Percentiles rank a stretch among this genome's conserved stretches.
These are phyloP conservation scores for Teleiodes luculella DNA, from an alignment of 2,888 invertebrate species.

Conservation along the genomic window DNA sequence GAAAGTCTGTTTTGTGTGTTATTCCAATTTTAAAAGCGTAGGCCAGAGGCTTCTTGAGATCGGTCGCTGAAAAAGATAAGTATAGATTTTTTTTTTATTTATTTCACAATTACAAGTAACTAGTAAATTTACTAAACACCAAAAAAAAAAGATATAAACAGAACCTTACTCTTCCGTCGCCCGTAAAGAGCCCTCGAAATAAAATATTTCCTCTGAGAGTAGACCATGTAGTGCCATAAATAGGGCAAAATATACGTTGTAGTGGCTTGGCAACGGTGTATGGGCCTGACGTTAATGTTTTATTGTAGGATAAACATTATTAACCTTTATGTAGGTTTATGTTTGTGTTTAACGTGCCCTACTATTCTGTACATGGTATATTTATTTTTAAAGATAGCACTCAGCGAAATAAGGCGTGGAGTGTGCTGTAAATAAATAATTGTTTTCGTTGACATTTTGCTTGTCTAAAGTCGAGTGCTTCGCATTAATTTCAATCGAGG, in stretches of 20 bases:
- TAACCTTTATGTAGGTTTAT: constrained; percentile 51
- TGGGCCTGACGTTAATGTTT: constrained; percentile 53
- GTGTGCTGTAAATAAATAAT: constrained; percentile 7
- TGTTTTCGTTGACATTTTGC: background rate
- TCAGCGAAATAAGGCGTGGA: background rate
- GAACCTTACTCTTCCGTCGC: background rate
- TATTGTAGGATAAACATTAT: constrained; percentile 53
- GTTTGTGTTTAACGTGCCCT: constrained; percentile 39
- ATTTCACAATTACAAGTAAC: too few species aligned
- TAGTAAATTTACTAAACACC: too few species aligned
- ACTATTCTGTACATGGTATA: background rate
- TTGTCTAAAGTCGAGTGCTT: background rate
- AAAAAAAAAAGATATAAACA: too few species aligned
- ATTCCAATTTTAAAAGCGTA: too few species aligned
- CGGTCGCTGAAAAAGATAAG: too few species aligned
- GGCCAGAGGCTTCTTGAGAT: too few species aligned
- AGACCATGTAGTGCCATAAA: constrained; percentile 32
- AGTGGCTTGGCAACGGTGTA: constrained; percentile 30
- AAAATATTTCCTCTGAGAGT: constrained; percentile 17
- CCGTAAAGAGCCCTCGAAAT: constrained; percentile 13
- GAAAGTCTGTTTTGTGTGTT: too few species aligned
- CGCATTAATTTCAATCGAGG: too few species aligned
- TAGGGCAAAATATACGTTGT: constrained; percentile 26
- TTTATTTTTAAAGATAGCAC: constrained; percentile 10
- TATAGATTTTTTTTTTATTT: too few species aligned